Percentiles rank a stretch among this genome's conserved stretches.
phyloP scores from a whole-genome alignment of 2,888 invertebrate genomes.

The Meiosimyza decipiens region DNA sequence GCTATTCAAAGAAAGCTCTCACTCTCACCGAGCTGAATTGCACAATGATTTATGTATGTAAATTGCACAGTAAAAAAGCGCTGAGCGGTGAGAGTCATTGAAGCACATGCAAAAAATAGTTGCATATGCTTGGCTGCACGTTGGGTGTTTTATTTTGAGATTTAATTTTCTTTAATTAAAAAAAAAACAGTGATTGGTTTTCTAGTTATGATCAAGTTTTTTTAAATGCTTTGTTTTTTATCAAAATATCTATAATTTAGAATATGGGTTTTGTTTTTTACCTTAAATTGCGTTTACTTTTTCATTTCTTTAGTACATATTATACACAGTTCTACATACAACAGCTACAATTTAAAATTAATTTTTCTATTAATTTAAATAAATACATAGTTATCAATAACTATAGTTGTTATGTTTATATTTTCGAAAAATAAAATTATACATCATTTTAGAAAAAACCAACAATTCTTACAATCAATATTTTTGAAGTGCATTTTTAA shows the following conservation, averaged over 20 bases:
- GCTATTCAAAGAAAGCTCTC: no score
- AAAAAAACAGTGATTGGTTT: no score
- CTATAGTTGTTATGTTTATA: background rate
- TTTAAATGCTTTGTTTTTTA: conserved; percentile 1
- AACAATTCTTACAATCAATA: background rate
- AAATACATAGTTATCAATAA: background rate
- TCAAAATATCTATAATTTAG: conserved; percentile 20
- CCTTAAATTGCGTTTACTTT: background rate
- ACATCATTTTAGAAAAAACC: background rate
- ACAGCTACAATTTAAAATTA: conserved; percentile 16
- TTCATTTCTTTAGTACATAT: conserved; percentile 6
- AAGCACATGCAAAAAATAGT: no score
- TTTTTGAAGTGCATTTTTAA: background rate
- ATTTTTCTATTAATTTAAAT: background rate
- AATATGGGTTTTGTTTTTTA: conserved; percentile 27
- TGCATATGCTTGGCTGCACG: no score
- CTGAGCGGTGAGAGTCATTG: no score
- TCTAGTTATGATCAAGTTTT: background rate
- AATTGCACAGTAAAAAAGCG: no score
- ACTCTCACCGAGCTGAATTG: no score
- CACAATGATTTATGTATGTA: no score
- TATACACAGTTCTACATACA: conserved; percentile 29
- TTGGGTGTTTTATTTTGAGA: no score
- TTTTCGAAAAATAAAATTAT: background rate
- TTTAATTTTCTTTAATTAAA: no score